Base-by-base conservation (phyloP, 2,113 vertebrate species). In the Chloropsis cyanopogon region DNA sequence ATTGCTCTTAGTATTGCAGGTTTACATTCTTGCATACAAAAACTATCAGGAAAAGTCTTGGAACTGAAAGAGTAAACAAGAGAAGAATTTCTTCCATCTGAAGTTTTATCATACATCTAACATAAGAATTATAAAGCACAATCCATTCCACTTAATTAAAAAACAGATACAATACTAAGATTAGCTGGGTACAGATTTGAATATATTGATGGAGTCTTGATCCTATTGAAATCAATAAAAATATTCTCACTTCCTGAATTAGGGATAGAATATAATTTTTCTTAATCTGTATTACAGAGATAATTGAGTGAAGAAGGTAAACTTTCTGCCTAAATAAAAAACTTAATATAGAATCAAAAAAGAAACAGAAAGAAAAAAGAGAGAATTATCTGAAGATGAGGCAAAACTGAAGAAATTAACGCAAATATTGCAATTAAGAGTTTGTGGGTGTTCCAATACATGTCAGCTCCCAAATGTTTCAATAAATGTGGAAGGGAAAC, bases 31-130 rank as follows among this genome's bases (percentile, higher is more conserved):
- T 78, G 18, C 16, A 18, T 44, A 29, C 14, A 70, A 56, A 64
- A 33, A 35, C 9, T 0, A 56, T 49, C 15, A 66, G 9, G 41
- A 54, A 64, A 56, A 75, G 5, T 20, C 21, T 57, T 70, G 31
- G 20, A 84, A 39, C 12, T 37, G 47, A 44, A 82, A 33, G 1
- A 63, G 4, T 17, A 56, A 70, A 26, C 6, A 57, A 25, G 7
- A 17, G 37, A 42, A 61, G 11, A 50, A 69, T 52, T 65, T 6
- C 7, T 76, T 72, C 39, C 11, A 46, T 23, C 3, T 89, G 56
- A 73, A 31, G 1, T 42, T 70, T 77, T 10, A 37, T 49, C 0
- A 0, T 29, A 35, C 6, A 61, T 14, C 14, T 5, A 41, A 71
- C 50, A 46, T 35, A 80, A 28, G 3, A 79, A 39, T 61, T 66